phyloP scores from a whole-genome alignment of 2,113 vertebrate species.

The Marmota flaviventris region DNA sequence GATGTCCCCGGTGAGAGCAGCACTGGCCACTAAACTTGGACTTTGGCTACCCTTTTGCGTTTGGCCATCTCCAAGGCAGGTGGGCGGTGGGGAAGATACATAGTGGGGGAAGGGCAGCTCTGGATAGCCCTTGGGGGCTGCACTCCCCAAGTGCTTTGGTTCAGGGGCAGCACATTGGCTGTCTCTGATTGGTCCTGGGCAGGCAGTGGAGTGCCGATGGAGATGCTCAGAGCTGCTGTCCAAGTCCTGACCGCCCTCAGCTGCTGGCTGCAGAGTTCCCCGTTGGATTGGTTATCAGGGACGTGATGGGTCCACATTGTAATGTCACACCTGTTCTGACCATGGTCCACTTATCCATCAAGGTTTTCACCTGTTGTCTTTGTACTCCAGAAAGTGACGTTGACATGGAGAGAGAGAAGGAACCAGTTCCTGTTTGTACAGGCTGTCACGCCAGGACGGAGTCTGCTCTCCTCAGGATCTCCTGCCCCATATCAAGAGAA shows the following conservation, averaged over 20 bases:
- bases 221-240: too few species aligned
- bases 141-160: fast-evolving
- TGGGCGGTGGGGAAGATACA: neutral
- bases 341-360: fast-evolving
- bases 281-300: neutral
- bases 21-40: too few species aligned
- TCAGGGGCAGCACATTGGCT: fast-evolving
- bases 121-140: fast-evolving
- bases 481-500: fast-evolving
- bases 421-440: fast-evolving
- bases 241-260: neutral
- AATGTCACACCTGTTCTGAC: fast-evolving
- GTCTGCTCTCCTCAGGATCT: fast-evolving
- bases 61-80: too few species aligned
- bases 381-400: neutral
- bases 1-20: neutral
- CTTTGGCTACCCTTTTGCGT: fast-evolving
- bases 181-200: neutral
- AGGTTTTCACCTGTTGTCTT: too few species aligned
- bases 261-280: fast-evolving
- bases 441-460: fast-evolving
- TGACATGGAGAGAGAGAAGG: neutral
- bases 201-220: neutral
- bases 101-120: fast-evolving
- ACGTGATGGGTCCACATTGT: fast-evolving